Conservation (phyloP, 2,113 vertebrate genomes). For the Pseudolaguvia tuberculata region DNA sequence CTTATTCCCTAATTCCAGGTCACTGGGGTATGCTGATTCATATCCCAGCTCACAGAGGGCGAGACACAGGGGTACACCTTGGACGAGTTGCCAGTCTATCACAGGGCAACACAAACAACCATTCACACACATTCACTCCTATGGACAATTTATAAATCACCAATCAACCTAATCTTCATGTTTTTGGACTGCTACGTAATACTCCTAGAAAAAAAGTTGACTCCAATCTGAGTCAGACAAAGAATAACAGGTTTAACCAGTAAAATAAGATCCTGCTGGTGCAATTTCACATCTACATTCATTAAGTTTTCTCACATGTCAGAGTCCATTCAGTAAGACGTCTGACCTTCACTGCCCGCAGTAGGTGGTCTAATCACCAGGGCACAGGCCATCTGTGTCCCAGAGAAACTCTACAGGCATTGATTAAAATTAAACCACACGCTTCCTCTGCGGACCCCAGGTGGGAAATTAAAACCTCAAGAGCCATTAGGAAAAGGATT, state of each 20-base stretch:
- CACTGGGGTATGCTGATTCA: no score
- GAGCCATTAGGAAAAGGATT: conserved; percentile 28
- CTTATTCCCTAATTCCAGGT: no score
- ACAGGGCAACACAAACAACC: no score
- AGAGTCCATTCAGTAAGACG: conserved; percentile 14
- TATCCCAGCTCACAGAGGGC: no score
- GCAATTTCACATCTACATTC: background rate
- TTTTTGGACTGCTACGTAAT: background rate
- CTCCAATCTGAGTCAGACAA: background rate
- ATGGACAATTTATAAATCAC: no score
- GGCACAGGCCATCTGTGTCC: conserved; percentile 46
- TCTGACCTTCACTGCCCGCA: conserved; percentile 41
- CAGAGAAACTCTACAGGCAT: conserved; percentile 45
- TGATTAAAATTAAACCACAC: conserved; percentile 51
- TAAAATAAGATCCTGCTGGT: background rate
- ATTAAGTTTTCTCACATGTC: background rate
- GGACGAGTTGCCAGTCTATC: no score
- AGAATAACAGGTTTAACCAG: background rate
- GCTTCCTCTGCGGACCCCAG: conserved; percentile 23
- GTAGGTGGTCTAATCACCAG: conserved; percentile 33
- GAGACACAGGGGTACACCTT: no score
- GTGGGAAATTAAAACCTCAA: conserved; percentile 50
- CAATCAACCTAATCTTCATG: no score
- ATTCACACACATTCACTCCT: no score
- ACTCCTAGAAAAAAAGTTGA: no score